These are phyloP conservation scores for Cantharis rufa DNA, from an alignment of 2,888 invertebrate genomes.

Conservation along the genomic window DNA sequence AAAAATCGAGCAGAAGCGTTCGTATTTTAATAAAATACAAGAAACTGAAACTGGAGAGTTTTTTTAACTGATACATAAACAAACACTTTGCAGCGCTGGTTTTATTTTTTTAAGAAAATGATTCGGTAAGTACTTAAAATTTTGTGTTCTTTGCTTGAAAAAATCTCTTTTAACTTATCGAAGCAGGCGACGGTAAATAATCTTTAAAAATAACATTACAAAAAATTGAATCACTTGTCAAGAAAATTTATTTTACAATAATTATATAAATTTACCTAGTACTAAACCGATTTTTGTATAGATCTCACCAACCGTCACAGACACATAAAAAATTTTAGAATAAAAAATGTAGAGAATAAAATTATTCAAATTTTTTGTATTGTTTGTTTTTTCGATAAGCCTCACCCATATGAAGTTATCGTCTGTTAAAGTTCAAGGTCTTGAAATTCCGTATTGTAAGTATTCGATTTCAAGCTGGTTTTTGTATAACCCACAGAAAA, in stretches of 20 bases:
- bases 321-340: not conserved
- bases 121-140: not conserved
- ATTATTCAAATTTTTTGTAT: not conserved
- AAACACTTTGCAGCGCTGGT: slow-evolving; percentile 18
- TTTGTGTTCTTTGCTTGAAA: not conserved
- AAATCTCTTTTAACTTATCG: not conserved
- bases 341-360: not conserved
- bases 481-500: not conserved
- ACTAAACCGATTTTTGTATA: not conserved
- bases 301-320: not conserved
- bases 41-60: slow-evolving; percentile 21
- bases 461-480: not conserved
- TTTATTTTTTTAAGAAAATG: slow-evolving; percentile 19
- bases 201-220: not conserved
- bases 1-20: slow-evolving; percentile 11
- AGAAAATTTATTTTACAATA: too few species aligned
- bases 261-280: too few species aligned
- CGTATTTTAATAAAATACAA: slow-evolving; percentile 25
- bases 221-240: not conserved
- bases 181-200: not conserved
- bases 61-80: slow-evolving; percentile 12
- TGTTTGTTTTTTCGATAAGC: not conserved
- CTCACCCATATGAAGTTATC: not conserved
- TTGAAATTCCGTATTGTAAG: not conserved
- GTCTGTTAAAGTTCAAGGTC: not conserved